Evolutionary conservation across 92 coral and sea anemone genomes (phyloP).

Genomic region (Epizoanthus ramosus): DNA sequence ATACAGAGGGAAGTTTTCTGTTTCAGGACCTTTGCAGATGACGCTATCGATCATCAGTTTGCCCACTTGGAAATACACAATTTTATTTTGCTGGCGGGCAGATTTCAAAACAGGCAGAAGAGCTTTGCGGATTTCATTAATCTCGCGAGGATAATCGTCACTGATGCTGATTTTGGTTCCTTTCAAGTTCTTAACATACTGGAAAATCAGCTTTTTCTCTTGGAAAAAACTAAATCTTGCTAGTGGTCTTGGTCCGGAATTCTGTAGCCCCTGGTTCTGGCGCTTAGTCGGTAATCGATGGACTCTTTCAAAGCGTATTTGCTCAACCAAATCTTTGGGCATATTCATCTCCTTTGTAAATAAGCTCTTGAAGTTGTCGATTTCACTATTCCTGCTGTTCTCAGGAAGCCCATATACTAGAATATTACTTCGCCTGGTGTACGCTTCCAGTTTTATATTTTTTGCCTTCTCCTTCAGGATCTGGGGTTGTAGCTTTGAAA

Average conservation of each 20-base stretch:
- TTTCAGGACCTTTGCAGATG: not conserved
- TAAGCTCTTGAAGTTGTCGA: too few species aligned
- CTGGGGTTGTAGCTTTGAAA: too few species aligned
- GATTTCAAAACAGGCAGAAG: slow-evolving; percentile 5
- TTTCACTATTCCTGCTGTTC: too few species aligned
- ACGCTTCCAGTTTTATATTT: not conserved
- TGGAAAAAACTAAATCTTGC: slow-evolving; percentile 23
- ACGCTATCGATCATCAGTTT: slow-evolving; percentile 13
- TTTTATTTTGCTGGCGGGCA: slow-evolving; percentile 1
- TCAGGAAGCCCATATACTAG: not conserved
- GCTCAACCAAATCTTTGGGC: too few species aligned
- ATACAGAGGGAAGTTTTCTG: not conserved
- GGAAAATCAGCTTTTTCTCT: slow-evolving; percentile 14
- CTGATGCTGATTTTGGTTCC: not conserved
- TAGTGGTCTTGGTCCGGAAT: slow-evolving; percentile 7
- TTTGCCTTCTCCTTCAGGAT: too few species aligned
- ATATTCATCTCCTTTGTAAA: too few species aligned
- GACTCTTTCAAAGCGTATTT: too few species aligned
- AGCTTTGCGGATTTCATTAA: not conserved
- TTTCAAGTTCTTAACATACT: slow-evolving; percentile 2
- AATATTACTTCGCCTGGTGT: not conserved
- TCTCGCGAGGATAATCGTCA: slow-evolving; percentile 20
- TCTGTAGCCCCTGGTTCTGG: too few species aligned
- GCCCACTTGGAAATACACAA: slow-evolving; percentile 18
- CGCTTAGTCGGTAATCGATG: too few species aligned